phyloP scores from a whole-genome alignment of 30 jellyfish, hydroid and myxozoan species.

The Chrysaora quinquecirrha region DNA sequence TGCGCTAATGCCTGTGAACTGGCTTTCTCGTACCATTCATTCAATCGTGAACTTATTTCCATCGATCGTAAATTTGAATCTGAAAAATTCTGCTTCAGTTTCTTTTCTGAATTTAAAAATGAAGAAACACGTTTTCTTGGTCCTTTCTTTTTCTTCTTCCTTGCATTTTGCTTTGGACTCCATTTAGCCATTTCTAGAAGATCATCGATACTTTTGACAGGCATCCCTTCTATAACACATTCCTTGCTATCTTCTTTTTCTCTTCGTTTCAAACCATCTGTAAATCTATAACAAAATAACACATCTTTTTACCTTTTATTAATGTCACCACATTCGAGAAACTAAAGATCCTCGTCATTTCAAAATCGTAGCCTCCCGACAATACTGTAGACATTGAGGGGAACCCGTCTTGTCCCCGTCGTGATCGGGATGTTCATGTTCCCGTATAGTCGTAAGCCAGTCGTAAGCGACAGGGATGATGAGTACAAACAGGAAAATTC shows the following conservation, averaged over 20 bases:
- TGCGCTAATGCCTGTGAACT: slow-evolving; percentile 36
- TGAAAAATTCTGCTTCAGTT: slow-evolving; percentile 10
- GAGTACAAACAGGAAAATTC: no score
- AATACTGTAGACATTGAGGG: no score
- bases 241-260: slow-evolving; percentile 48
- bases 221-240: slow-evolving; percentile 9
- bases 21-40: slow-evolving; percentile 63
- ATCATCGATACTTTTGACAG: slow-evolving; percentile 47
- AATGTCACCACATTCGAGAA: no score
- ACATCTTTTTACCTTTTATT: no score
- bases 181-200: slow-evolving; percentile 60
- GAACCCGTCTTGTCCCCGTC: no score
- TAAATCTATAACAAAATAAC: slow-evolving; percentile 30
- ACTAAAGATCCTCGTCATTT: no score
- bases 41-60: slow-evolving; percentile 39
- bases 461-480: no score
- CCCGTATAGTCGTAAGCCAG: no score
- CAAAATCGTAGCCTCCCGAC: no score
- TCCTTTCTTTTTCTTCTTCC: slow-evolving; percentile 39
- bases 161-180: slow-evolving; percentile 4
- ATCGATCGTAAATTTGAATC: slow-evolving; percentile 50
- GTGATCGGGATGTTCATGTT: no score
- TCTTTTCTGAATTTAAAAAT: background rate
- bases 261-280: slow-evolving; percentile 29
- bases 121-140: slow-evolving; percentile 17